Evolutionary conservation across 2,797 vertebrate species (phyloP).

Genomic region (Caiman crocodilus): DNA sequence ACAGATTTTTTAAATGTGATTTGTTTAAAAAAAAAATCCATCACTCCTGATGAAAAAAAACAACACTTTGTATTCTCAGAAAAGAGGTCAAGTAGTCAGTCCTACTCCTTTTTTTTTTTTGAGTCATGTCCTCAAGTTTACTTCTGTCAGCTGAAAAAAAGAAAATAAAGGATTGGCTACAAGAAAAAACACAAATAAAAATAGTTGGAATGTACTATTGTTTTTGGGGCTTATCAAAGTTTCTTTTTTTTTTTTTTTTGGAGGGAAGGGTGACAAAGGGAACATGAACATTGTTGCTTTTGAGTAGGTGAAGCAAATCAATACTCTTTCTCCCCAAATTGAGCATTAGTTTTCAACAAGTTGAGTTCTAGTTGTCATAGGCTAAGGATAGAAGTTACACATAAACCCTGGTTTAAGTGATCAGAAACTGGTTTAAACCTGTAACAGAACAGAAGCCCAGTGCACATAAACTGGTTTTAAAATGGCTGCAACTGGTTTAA

Average conservation of each 20-base stretch:
- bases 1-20: background rate
- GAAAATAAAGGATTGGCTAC: background rate
- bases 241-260: background rate
- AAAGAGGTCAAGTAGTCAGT: background rate
- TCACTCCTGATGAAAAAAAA: background rate
- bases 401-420: too few species aligned
- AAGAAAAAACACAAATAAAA: fast-evolving
- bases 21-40: background rate
- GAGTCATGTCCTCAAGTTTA: background rate
- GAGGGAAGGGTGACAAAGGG: background rate
- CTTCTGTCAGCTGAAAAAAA: background rate
- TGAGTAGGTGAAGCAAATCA: background rate
- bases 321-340: background rate
- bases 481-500: too few species aligned
- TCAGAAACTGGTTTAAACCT: too few species aligned
- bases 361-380: background rate
- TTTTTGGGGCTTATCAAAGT: background rate
- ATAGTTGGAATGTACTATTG: background rate
- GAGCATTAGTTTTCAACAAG: background rate
- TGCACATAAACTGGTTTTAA: too few species aligned
- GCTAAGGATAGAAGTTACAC: too few species aligned
- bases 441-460: too few species aligned
- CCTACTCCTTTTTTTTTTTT: background rate
- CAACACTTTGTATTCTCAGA: background rate
- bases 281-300: background rate